Base-by-base conservation (phyloP, 2,888 invertebrate genomes). In the Gasteruption jaculator region DNA sequence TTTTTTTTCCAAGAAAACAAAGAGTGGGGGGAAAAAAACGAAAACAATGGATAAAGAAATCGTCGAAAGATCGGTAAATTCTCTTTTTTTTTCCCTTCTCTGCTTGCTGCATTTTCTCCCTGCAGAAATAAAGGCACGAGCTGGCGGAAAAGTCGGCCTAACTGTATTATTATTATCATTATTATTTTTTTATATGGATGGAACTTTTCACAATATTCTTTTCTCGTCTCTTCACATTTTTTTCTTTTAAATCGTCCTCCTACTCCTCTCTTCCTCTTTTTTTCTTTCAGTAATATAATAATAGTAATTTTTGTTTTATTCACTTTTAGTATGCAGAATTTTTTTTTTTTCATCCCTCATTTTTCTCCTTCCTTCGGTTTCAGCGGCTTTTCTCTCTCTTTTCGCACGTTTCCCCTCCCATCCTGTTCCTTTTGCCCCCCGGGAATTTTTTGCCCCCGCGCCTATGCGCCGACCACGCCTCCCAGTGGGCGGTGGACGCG, bases 71-170 rank as follows among this genome's bases (percentile, higher is more conserved):
- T n/a, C n/a, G n/a, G n/a, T n/a, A n/a, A n/a, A n/a, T n/a, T 30
- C 18, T 21, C 5, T 31, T 20, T 38, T 31, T 25, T 14, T 36
- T 31, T 31, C 20, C 22, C 16, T 19, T 21, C 16, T 27, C 22
- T 32, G 24, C 15, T 38, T 27, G 12, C 45, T 56, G 53, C 53
- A 53, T 57, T 58, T 58, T 55, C 58, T 65, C 59, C 58, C 62
- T 61, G 67, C 66, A 59, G 66, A 68, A 68, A 68, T 58, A 68
- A 70, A 69, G 69, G 70, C 69, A 70, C 70, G 66, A 68, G 68
- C 69, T 67, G 69, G 68, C 70, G 67, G 63, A 67, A 68, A 69
- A 69, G 67, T 70, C 69, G 69, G 69, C 69, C 69, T 68, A 69
- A 68, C 68, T 66, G 63, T 69, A 68, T 69, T 65, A 57, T 64